These are phyloP conservation scores for Dendrocincla tyrannina DNA, from an alignment of 2,797 vertebrate species.

Conservation along the genomic window DNA sequence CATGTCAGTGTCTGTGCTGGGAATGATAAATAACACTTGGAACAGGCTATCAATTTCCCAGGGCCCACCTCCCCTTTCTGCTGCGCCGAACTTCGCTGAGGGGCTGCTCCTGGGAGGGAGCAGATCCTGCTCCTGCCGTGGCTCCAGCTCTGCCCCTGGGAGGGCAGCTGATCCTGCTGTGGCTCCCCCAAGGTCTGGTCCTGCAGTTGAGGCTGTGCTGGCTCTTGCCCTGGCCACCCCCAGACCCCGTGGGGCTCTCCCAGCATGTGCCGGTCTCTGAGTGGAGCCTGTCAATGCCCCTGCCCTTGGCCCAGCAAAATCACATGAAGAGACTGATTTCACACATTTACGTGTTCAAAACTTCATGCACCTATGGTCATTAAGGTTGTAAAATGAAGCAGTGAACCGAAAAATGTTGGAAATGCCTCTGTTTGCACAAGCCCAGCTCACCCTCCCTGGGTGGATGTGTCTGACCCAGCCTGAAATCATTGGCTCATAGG, in stretches of 20 bases:
- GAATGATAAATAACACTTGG: constrained; percentile 72
- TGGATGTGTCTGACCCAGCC: neutral
- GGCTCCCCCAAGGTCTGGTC: neutral
- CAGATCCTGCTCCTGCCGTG: neutral
- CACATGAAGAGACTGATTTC: neutral
- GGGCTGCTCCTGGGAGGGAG: neutral
- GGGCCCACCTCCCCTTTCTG: constrained; percentile 10
- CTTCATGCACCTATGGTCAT: accelerated
- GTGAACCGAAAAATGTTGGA: neutral
- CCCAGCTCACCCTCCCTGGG: accelerated
- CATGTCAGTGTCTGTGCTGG: constrained; percentile 70
- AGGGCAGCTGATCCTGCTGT: accelerated
- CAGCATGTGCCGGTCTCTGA: neutral
- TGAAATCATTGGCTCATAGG: accelerated
- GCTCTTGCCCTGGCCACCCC: neutral
- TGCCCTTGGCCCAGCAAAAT: neutral
- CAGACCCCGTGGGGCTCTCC: accelerated
- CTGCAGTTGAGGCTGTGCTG: accelerated
- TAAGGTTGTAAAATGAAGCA: neutral
- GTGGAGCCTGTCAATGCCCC: neutral
- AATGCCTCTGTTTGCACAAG: accelerated
- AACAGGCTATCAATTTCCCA: constrained; percentile 64
- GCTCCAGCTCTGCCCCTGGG: neutral
- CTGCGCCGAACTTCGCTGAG: neutral
- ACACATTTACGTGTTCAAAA: neutral